Percentiles rank a stretch among this genome's conserved stretches.
Conservation (phyloP, 2,113 vertebrate species). For the Scalopus aquaticus region DNA sequence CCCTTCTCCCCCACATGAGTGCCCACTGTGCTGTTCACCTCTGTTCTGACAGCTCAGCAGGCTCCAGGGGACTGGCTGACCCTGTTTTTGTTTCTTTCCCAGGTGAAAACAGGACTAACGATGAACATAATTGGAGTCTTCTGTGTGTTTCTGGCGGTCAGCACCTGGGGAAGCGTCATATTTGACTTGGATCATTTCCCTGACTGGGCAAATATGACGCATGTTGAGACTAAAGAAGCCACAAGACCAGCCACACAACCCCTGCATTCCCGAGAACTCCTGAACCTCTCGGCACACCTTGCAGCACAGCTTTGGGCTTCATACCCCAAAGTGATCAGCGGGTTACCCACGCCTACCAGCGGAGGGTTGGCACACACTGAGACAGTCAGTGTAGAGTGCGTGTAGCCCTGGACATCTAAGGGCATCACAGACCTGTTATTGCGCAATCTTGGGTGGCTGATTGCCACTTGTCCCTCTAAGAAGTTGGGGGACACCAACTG, state of each 20-base stretch:
- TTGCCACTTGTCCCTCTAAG: too few species aligned
- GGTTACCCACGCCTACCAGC: too few species aligned
- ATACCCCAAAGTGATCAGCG: not conserved
- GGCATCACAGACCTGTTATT: too few species aligned
- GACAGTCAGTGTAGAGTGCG: too few species aligned
- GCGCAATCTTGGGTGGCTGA: too few species aligned
- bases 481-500: too few species aligned
- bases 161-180: conserved; percentile 94
- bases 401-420: too few species aligned
- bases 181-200: conserved; percentile 94
- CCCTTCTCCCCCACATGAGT: not conserved
- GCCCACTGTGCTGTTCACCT: not conserved
- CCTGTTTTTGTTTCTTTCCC: conserved; percentile 39
- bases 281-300: not conserved
- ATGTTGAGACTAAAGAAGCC: conserved; percentile 58
- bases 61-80: too few species aligned
- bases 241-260: rapidly evolving
- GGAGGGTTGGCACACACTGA: too few species aligned
- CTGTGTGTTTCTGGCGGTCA: conserved; percentile 93
- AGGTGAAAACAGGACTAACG: conserved; percentile 92
- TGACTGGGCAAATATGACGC: conserved; percentile 93
- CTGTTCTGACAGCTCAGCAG: too few species aligned
- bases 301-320: not conserved
- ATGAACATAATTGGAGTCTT: conserved; percentile 95
- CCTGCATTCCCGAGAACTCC: not conserved